Base-by-base conservation (phyloP, 2,113 vertebrate genomes). In the Tretioscincus oriximinensis region DNA sequence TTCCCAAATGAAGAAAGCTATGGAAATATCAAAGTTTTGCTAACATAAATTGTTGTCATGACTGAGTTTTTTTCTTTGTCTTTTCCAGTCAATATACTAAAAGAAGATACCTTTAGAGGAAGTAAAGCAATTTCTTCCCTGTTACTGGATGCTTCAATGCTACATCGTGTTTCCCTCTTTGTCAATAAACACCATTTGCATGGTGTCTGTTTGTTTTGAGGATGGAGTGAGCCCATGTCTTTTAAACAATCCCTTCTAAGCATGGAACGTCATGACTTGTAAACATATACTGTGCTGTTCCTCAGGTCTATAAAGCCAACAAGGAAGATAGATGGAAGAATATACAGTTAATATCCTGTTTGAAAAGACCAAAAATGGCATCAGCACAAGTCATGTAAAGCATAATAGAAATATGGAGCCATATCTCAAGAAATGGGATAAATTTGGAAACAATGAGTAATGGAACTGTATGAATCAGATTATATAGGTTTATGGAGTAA, bases 21-120 rank as follows among this genome's bases (percentile, higher is more conserved):
- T 29, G 49, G 29, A 58, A 76, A 76, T 81, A 76, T 69, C 64
- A 69, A 28, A 35, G 28, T 68, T 81, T 75, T 81, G 31, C 72
- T 22, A 45, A 81, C 72, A 81, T 47, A 68, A 41, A 75, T 60
- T 47, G 72, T 60, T 74, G 80, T 49, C 35, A 81, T 81, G 64
- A 60, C 72, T 81, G 49, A 11, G 14, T 58, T 58, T 58, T 16
- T 58, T 58, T 16, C 18, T 58, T 18, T 16, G 4, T 16, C 58
- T 49, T 21, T 65, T 45, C 75, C 60, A n/a, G n/a, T n/a, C n/a
- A n/a, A n/a, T n/a, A n/a, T n/a, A n/a, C n/a, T n/a, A n/a, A n/a
- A n/a, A n/a, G n/a, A 12, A 28, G 29, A 47, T 49, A 81, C 58
- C 47, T 74, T 81, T 58, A 68, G 26, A n/a, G 14, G 14, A 68